phyloP scores from a whole-genome alignment of 2,797 vertebrate genomes.

The Falco novaeseelandiae region DNA sequence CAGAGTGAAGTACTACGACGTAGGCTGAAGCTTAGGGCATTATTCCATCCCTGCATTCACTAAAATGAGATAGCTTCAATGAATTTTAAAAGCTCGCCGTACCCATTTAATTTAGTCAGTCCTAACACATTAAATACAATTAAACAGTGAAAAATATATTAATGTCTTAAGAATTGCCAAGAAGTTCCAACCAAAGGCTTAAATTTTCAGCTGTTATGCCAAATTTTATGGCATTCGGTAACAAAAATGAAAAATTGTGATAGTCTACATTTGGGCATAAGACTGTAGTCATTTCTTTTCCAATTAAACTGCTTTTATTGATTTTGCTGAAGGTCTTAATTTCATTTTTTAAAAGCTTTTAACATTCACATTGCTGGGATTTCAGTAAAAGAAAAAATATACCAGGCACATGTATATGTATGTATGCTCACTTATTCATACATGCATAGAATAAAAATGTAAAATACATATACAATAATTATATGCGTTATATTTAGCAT shows the following conservation, averaged over 20 bases:
- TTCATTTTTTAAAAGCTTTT: background rate
- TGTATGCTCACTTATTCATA: background rate
- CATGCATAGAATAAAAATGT: background rate
- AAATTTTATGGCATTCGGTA: background rate
- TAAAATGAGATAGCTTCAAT: slow-evolving; percentile 10
- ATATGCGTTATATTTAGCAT: background rate
- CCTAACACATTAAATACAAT: slow-evolving; percentile 41
- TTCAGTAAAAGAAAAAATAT: background rate
- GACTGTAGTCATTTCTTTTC: background rate
- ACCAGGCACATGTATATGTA: background rate
- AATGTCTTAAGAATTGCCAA: background rate
- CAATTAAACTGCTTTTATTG: background rate
- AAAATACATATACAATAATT: background rate
- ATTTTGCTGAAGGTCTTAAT: background rate
- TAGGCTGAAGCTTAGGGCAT: background rate
- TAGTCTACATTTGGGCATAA: background rate
- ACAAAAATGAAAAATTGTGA: background rate
- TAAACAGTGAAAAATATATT: slow-evolving; percentile 37
- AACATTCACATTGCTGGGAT: background rate
- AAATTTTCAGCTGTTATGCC: background rate
- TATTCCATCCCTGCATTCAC: slow-evolving; percentile 9
- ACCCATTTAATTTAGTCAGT: slow-evolving; percentile 25
- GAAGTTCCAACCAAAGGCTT: background rate
- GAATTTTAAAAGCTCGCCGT: slow-evolving; percentile 36
- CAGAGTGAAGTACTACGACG: background rate